These are phyloP conservation scores for Falcunculus frontatus DNA, from an alignment of 2,113 vertebrate species.

Conservation along the genomic window DNA sequence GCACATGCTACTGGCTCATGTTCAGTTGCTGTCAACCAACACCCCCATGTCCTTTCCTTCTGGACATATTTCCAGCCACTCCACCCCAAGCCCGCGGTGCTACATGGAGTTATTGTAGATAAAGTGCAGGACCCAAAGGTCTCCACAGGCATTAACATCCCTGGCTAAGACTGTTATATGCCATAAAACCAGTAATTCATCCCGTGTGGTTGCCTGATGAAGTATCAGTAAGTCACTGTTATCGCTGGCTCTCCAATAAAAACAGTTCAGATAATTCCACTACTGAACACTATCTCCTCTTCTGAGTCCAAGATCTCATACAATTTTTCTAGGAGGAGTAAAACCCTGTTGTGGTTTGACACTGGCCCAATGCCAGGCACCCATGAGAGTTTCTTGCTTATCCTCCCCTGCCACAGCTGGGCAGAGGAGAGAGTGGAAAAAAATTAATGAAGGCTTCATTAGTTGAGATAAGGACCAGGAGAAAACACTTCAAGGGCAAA, in stretches of 20 bases:
- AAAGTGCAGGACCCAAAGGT: background rate
- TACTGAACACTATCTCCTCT: background rate
- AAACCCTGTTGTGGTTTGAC: background rate
- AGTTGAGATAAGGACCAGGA: too few species aligned
- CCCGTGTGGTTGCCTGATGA: background rate
- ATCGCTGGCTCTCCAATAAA: background rate
- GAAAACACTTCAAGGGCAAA: too few species aligned
- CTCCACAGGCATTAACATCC: background rate
- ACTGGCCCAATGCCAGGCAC: too few species aligned
- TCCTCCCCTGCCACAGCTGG: too few species aligned
- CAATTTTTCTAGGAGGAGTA: background rate
- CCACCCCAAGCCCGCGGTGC: fast-evolving
- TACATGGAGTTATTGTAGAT: background rate
- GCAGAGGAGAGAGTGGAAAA: too few species aligned
- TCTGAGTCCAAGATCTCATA: background rate
- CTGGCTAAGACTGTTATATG: background rate
- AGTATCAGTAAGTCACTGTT: background rate
- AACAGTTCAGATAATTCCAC: background rate
- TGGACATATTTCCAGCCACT: background rate
- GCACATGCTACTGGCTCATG: background rate
- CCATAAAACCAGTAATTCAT: background rate
- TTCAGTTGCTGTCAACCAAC: background rate
- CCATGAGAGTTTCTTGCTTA: too few species aligned
- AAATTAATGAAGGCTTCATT: too few species aligned
- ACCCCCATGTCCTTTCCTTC: background rate